Base-by-base conservation (phyloP, 30 jellyfish, hydroid and myxozoan species). In the Hydra vulgaris region DNA sequence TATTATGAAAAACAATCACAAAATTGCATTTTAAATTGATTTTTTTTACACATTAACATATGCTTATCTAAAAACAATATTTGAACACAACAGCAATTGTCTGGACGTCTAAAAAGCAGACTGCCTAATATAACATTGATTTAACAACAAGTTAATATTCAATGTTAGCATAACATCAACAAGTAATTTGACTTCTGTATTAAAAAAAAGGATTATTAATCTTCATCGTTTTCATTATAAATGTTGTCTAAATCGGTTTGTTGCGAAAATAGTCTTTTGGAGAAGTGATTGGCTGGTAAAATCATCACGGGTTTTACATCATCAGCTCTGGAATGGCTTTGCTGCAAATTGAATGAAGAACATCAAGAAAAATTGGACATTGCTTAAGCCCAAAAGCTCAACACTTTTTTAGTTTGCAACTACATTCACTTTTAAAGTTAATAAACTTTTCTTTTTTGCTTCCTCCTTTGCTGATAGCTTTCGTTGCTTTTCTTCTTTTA, bases 401-500 rank as follows among this genome's bases (percentile, higher is more conserved):
- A 68, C 7, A 3, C 75, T 68, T 68, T 68, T 15, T 68, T 23
- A 3, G 75, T 68, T 68, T 3, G 27, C 75, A 68, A 68, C 15
- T 68, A 68, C 25, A 20, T 68, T 68, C n/a, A 68, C 27, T 23
- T 23, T 23, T 68, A 16, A 7, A 68, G 5, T 68, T 68, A 23
- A 68, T 15, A 68, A 68, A 3, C 16, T 16, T 23, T 68, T 68
- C 75, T n/a, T 68, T 15, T 23, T 68, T 7, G 61, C 61, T 68
- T n/a, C 26, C 25, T 68, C 27, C 75, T 68, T 68, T 68, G 75
- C n/a, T n/a, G 71, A 17, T 15, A 56, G 71, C 27, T 20, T 68
- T 23, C 27, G 25, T 72, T 24, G 17, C 81, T 79, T 77, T 71
- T 87, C 54, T 81, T 88, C 24, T 71, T 87, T 40, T 86, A 80